Evolutionary conservation across 2,113 vertebrate species (phyloP), one percentile per base, ranked within the genome.

Genomic region (Atrichornis clamosus): DNA sequence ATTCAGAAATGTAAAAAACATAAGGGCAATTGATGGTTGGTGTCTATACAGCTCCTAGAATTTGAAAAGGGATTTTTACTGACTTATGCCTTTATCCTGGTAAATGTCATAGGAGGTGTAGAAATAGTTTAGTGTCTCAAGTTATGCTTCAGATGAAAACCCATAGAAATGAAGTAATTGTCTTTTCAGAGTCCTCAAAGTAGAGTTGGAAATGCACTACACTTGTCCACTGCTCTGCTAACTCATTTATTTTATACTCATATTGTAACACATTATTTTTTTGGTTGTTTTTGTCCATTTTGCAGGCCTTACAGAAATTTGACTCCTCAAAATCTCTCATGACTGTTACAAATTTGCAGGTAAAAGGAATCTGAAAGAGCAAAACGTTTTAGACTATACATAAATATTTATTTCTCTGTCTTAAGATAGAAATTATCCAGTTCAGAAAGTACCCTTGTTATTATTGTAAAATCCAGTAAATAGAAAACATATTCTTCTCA

Each of bases 311-410:
- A 89, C 84, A 89, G 44, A 89, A 84, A 75, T 98, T 98, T 96
- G 97, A 98, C 69, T 93, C 97, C 41, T 97, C 97, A 90, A 83
- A 96, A 77, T 75, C 91, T 82, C 97, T 98, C 59, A 49, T 85
- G 70, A 86, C 47, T 72, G 88, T 79, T 95, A 96, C 95, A 92
- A 98, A 98, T 91, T 73, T 98, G 30, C 96, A 97, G 97, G 98
- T 98, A 98, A 97, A 87, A 80, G 74, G 39, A 28, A 4, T 15
- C 33, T 67, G 39, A 86, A 59, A 74, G 33, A 77, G 21, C 5
- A 41, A 86, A 77, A 82, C 26, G 30, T 55, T 32, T 80, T 32
- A 58, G 62, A 27, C 15, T 49, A 30, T 28, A 53, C 3, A 49
- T 65, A 73, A 73, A 26, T 84, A 47, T 39, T 72, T 89, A 42